Evolutionary conservation across 2,797 vertebrate genomes (phyloP).

Genomic region (Argyrosomus regius): DNA sequence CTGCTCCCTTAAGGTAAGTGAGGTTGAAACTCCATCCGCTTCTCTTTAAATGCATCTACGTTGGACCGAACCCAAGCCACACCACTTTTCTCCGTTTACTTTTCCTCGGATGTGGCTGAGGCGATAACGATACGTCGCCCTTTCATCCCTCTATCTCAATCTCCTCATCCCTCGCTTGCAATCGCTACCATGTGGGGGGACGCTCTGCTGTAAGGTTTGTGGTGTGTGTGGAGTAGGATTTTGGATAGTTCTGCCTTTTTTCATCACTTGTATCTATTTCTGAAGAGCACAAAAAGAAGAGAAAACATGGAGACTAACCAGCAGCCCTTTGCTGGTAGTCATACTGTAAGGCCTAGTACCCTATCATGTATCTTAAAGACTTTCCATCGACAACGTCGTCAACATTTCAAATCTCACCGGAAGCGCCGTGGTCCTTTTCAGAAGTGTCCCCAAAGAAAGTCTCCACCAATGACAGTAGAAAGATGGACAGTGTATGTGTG

Average conservation of each 20-base stretch:
- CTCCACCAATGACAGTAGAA: no score
- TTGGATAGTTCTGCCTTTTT: not conserved
- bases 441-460: no score
- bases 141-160: slow-evolving; percentile 38
- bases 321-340: not conserved
- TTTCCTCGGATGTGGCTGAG: slow-evolving; percentile 54
- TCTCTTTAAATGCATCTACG: slow-evolving; percentile 44
- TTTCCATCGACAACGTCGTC: no score
- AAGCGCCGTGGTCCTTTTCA: no score
- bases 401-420: no score
- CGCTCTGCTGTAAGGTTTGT: slow-evolving; percentile 4
- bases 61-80: slow-evolving; percentile 52
- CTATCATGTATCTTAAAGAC: no score
- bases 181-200: slow-evolving; percentile 47
- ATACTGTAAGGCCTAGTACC: not conserved
- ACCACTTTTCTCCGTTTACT: slow-evolving; percentile 24
- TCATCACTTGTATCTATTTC: not conserved
- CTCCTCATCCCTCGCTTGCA: slow-evolving; percentile 37
- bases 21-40: slow-evolving; percentile 30
- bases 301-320: not conserved
- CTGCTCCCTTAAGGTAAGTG: slow-evolving; percentile 48
- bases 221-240: not conserved
- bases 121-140: slow-evolving; percentile 10
- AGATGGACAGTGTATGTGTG: no score
- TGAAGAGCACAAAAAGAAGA: not conserved